Conservation (phyloP, 2,113 vertebrate species). For the Xenus cinereus region DNA sequence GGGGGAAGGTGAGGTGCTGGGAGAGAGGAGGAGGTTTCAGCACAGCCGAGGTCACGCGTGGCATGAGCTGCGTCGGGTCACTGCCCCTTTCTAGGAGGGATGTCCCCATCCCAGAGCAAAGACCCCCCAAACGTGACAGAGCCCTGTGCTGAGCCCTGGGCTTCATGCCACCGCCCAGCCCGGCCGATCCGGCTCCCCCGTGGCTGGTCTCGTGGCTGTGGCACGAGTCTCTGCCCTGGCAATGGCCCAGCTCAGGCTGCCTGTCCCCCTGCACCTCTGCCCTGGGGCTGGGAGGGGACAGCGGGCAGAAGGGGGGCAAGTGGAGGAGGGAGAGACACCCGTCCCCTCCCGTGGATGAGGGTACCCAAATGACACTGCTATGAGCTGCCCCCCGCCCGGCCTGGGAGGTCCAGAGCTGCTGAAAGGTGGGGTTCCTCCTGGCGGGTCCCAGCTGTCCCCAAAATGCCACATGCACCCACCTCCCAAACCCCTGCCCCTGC, state of each 20-base stretch:
- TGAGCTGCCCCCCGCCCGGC: fast-evolving
- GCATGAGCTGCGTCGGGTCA: background rate
- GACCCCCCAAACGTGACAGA: fast-evolving
- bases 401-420: background rate
- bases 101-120: background rate
- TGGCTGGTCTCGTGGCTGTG: background rate
- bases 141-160: background rate
- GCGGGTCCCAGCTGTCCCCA: background rate
- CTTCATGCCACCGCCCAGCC: background rate
- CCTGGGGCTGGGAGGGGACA: background rate
- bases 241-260: background rate
- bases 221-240: background rate
- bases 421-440: fast-evolving
- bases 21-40: background rate
- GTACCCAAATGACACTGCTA: background rate
- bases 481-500: background rate
- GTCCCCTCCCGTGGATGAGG: fast-evolving
- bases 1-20: constrained; percentile 79
- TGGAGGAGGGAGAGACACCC: background rate
- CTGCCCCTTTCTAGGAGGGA: background rate
- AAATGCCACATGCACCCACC: background rate
- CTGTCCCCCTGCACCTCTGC: background rate
- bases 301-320: background rate
- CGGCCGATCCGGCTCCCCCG: fast-evolving
- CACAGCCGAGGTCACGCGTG: background rate